Percentiles rank a stretch among this genome's conserved stretches.
phyloP scores from a whole-genome alignment of 2,888 invertebrate species.

The Harpalus rubripes region DNA sequence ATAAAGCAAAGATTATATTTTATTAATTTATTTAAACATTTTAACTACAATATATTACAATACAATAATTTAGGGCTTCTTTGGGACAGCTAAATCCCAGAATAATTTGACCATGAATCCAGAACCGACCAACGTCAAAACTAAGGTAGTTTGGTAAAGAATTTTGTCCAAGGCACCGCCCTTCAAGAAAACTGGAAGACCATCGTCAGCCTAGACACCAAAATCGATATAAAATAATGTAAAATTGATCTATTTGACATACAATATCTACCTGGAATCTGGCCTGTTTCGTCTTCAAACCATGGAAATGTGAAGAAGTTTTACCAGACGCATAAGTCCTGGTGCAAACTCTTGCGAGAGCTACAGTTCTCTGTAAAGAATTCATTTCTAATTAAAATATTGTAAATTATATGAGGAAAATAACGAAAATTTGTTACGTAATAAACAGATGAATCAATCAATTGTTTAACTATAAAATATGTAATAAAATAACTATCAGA shows the following conservation, averaged over 20 bases:
- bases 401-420: neutral
- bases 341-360: constrained; percentile 44
- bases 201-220: constrained; percentile 79
- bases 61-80: constrained; percentile 65
- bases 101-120: constrained; percentile 72
- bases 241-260: constrained; percentile 4
- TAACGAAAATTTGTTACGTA: neutral
- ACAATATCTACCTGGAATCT: constrained; percentile 71
- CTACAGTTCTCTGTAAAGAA: constrained; percentile 56
- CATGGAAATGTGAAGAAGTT: constrained; percentile 57
- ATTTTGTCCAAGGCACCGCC: constrained; percentile 80
- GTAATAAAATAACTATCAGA: neutral
- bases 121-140: constrained; percentile 74
- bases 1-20: neutral
- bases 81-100: constrained; percentile 72
- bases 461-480: constrained; percentile 2
- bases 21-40: neutral
- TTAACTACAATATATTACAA: constrained; percentile 35
- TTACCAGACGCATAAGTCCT: constrained; percentile 17
- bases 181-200: constrained; percentile 81
- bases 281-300: constrained; percentile 72
- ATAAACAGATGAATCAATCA: neutral
- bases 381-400: neutral
- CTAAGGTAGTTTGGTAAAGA: constrained; percentile 76
- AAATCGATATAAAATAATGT: constrained; percentile 54